Conservation (phyloP, 2,888 invertebrate genomes). For the Cataglyphis albicans region DNA sequence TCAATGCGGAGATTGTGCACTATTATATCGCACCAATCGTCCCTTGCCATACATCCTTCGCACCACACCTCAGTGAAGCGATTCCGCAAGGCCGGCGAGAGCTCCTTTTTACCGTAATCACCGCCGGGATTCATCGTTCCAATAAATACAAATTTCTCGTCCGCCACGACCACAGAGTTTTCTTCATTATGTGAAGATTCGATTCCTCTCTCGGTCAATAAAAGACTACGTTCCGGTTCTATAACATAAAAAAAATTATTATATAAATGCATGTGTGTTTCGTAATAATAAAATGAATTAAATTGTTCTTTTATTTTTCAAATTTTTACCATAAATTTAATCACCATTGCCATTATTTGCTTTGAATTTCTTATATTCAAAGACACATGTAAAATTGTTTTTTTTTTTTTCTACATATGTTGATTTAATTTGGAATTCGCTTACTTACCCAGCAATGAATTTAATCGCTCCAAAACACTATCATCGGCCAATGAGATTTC, state of each 20-base stretch:
- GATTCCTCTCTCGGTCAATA: slow-evolving; percentile 96
- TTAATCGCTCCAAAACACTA: slow-evolving; percentile 98
- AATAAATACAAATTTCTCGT: slow-evolving; percentile 94
- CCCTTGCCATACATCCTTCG: slow-evolving; percentile 90
- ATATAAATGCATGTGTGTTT: neutral
- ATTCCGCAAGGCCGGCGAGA: slow-evolving; percentile 98
- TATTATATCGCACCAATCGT: slow-evolving; percentile 93
- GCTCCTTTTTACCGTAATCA: slow-evolving; percentile 99
- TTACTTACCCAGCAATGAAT: slow-evolving; percentile 92
- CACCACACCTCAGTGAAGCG: slow-evolving; percentile 99
- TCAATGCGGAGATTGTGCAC: slow-evolving; percentile 91
- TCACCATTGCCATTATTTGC: too few relatives aligned
- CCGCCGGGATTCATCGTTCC: slow-evolving; percentile 99
- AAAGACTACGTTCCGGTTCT: slow-evolving; percentile 96
- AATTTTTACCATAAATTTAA: neutral
- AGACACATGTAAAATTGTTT: neutral
- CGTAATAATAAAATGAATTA: neutral
- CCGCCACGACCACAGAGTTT: slow-evolving; percentile 88
- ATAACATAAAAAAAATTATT: slow-evolving; percentile 57
- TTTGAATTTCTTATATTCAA: too few relatives aligned
- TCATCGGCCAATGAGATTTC: slow-evolving; percentile 99
- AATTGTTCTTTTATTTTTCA: neutral
- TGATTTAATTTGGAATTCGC: neutral
- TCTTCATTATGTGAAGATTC: slow-evolving; percentile 85
- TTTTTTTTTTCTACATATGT: neutral